Evolutionary conservation across 2,113 vertebrate species (phyloP).

Genomic region (Bufo gargarizans): DNA sequence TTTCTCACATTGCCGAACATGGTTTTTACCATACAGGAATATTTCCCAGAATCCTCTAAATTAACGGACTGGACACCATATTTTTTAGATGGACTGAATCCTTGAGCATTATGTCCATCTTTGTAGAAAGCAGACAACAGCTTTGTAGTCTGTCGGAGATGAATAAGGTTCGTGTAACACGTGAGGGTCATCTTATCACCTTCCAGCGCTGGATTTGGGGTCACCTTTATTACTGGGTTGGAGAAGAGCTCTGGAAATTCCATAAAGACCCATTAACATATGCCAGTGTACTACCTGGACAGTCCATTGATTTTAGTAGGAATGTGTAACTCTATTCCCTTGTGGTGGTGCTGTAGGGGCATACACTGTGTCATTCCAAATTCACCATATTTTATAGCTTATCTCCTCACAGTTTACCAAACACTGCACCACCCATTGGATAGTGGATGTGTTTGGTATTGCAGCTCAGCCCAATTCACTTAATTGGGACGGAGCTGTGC

Average conservation of each 20-base stretch:
- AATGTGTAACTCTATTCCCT: no score
- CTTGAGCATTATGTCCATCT: not conserved
- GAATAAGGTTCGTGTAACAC: not conserved
- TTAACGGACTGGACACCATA: not conserved
- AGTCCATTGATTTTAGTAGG: no score
- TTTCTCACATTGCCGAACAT: not conserved
- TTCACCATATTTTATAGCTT: no score
- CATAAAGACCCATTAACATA: not conserved
- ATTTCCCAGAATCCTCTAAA: not conserved
- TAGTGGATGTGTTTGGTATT: no score
- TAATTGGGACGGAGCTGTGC: no score
- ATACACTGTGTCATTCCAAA: no score
- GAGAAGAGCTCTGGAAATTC: conserved; percentile 1
- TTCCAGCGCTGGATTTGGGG: not conserved
- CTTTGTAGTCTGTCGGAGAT: not conserved
- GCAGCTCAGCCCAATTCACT: no score
- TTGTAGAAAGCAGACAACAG: conserved; percentile 42
- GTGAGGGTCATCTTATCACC: not conserved
- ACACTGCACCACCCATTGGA: no score
- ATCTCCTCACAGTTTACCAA: no score
- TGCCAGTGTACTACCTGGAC: no score
- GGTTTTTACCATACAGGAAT: conserved; percentile 12
- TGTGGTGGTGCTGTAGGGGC: no score
- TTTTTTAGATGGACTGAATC: not conserved
- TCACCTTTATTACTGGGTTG: not conserved